Evolutionary conservation across 2,113 vertebrate species (phyloP).

Genomic region (Oncorhynchus nerka): DNA sequence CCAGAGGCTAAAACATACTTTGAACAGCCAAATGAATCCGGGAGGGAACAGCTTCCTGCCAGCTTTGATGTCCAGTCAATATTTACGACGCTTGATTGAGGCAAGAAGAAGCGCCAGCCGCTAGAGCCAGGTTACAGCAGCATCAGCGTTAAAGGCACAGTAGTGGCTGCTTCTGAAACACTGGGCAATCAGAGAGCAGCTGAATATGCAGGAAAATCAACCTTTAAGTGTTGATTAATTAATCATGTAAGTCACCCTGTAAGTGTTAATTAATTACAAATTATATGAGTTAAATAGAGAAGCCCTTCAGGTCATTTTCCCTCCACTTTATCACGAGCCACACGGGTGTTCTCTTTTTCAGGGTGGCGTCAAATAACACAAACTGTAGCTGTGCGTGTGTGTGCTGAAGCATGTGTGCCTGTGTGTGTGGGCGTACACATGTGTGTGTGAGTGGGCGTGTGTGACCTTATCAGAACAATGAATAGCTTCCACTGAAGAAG

Average conservation of each 20-base stretch:
- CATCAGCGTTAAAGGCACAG: constrained; percentile 33
- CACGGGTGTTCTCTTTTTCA: not conserved
- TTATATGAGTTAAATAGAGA: not conserved
- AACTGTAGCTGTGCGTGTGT: not conserved
- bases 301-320: constrained; percentile 13
- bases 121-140: constrained; percentile 27
- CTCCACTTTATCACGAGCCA: constrained; percentile 7
- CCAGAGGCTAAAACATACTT: constrained; percentile 46
- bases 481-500: constrained; percentile 21
- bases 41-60: constrained; percentile 53
- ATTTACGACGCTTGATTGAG: constrained; percentile 55
- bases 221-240: constrained; percentile 20
- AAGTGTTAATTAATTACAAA: not conserved
- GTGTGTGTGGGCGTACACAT: not conserved
- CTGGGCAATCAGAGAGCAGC: constrained; percentile 1
- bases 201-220: constrained; percentile 29
- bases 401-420: not conserved
- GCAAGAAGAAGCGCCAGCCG: constrained; percentile 31
- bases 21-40: constrained; percentile 62
- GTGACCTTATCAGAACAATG: not conserved
- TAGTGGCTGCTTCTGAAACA: constrained; percentile 12
- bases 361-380: too few relatives aligned
- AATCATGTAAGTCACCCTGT: constrained; percentile 11
- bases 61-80: constrained; percentile 69
- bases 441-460: constrained; percentile 7